Evolutionary conservation across 2,113 vertebrate species (phyloP), one percentile per base, ranked within the genome.

Genomic region (Thamnophis sirtalis): DNA sequence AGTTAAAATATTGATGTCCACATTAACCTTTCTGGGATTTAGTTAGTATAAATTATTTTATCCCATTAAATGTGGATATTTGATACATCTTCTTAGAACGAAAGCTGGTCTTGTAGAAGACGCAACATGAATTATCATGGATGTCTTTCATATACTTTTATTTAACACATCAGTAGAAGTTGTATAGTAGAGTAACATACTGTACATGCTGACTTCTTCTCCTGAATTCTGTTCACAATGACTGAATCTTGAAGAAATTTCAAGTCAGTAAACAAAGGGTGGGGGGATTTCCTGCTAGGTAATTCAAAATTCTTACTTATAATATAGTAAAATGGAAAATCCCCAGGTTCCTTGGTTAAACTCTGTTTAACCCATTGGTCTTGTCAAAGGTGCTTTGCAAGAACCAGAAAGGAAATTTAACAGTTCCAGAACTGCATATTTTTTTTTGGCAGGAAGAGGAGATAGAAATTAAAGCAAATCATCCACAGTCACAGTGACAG

Each of bases 391-490:
- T 87, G 9, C 55, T 92, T 80, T 8, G 56, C 89, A 28, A 92
- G 26, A 54, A 93, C 19, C 91, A 87, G 93, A 94, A 60, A 17
- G 48, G 92, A 94, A 55, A 17, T 54, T 87, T 89, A 63, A 88
- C 50, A 0, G 0, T 92, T 94, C 93, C 80, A 92, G 55, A 91
- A 94, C 93, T 95, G 73, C 88, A 94, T 92, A 93, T n/a, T n/a
- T 63, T 89, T 49, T 55, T 85, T 54, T 89, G 92, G 84, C 68
- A 95, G 43, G 80, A 54, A n/a, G 56, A 19, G 55, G 33, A 86
- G 93, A n/a, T 28, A 95, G 88, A 95, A 95, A 92, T 89, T 95
- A n/a, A 93, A 93, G 85, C 90, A 94, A 96, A 93, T 93, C 93
- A 91, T 91, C 92, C 92, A 92, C 53, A 89, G 92, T 92, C 73